Base-by-base conservation (phyloP, 1,140 invertebrate species). In the Campodea augens region DNA sequence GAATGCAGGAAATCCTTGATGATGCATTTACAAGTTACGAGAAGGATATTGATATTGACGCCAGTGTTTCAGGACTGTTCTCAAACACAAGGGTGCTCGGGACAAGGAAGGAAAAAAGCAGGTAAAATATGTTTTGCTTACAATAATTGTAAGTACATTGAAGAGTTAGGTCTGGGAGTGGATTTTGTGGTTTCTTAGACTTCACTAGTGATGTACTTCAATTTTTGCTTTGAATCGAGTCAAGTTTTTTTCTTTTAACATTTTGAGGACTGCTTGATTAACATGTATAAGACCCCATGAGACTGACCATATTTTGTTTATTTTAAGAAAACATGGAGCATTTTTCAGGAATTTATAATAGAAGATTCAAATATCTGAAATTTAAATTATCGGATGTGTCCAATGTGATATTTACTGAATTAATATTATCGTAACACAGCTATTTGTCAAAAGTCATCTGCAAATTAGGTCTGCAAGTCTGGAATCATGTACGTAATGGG, bases 31-130 rank as follows among this genome's bases (percentile, higher is more conserved):
- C 62, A 50, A 41, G 70, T 45, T 75, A 74, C 36, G 77, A 81
- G 50, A 76, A 74, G 5, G 77, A 81, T 49, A 74, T 83, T 41
- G 77, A 82, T 51, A 72, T 79, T 7, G 73, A 77, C 54, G 73
- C 72, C 13, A 68, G 67, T 0, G 59, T 55, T 27, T 48, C 63
- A 1, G 24, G 39, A 20, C 19, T 24, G 2, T 27, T 32, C 5
- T 20, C 43, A 20, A 52, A 46, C 38, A 47, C 41, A 15, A 44
- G 38, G 20, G 22, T 36, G n/a, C 27, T 39, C 4, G 36, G 45
- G 5, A 48, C 49, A 27, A 46, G 43, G 23, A 38, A 42, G 5
- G 41, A 39, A 29, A 27, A 15, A 7, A 32, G 38, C 40, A 38
- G 48, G 23, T 29, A 23, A 24, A 32, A 38, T 13, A n/a, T n/a